These are phyloP conservation scores for Lamellibrachia luymesi DNA, from an alignment of 1,140 invertebrate species.

Conservation along the genomic window DNA sequence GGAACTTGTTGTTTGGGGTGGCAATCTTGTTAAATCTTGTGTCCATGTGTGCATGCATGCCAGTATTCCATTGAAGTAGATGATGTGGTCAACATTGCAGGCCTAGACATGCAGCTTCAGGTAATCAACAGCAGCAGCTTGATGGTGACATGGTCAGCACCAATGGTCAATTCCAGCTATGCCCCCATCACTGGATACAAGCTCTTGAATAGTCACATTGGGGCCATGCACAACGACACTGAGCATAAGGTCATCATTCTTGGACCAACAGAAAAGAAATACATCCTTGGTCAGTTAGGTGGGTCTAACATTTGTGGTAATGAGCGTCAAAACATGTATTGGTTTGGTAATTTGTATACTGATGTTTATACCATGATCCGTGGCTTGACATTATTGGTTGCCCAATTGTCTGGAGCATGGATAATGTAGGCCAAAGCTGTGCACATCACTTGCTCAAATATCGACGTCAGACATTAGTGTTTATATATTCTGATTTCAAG, in stretches of 20 bases:
- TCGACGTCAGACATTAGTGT: no score
- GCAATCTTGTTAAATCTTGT: no score
- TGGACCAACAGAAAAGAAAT: background rate
- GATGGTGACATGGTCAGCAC: conserved; percentile 2
- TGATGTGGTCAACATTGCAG: conserved; percentile 8
- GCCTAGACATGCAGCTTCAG: background rate
- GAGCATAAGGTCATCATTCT: background rate
- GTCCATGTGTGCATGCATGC: background rate
- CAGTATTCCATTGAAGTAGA: background rate
- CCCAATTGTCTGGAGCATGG: no score
- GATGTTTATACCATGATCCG: background rate
- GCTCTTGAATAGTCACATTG: background rate
- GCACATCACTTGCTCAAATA: no score
- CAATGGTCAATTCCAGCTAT: background rate
- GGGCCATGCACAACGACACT: background rate
- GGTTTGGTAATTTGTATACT: background rate
- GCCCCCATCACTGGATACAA: background rate
- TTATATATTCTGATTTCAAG: no score
- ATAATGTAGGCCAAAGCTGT: no score
- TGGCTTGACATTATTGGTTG: background rate
- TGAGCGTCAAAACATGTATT: background rate
- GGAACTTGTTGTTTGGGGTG: no score
- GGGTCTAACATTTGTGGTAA: background rate
- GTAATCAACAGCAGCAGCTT: background rate
- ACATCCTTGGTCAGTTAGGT: background rate